Conservation (phyloP, 2,888 invertebrate genomes). For the Biston betularia region DNA sequence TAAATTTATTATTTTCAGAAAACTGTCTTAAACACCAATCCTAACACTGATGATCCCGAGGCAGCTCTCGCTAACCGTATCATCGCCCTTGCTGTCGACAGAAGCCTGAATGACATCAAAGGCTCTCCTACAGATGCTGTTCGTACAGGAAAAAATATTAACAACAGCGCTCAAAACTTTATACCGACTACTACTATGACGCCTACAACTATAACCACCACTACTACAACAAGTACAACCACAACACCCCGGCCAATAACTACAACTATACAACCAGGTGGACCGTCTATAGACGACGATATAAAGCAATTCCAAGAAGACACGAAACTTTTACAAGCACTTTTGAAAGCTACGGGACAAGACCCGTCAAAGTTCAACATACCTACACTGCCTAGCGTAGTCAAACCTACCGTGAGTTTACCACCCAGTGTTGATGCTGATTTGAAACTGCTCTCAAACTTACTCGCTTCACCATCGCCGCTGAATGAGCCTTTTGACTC, state of each 20-base stretch:
- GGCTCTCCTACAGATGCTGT: constrained; percentile 58
- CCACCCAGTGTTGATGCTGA: constrained; percentile 59
- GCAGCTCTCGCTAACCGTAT: constrained; percentile 82
- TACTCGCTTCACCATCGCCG: constrained; percentile 73
- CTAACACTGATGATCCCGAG: constrained; percentile 74
- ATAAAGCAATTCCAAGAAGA: constrained; percentile 82
- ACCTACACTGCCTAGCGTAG: constrained; percentile 68
- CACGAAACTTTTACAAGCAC: constrained; percentile 77
- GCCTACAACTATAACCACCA: constrained; percentile 54
- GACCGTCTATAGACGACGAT: constrained; percentile 77
- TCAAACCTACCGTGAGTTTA: constrained; percentile 69
- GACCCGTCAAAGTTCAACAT: constrained; percentile 79
- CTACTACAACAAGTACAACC: constrained; percentile 57
- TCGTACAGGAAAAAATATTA: constrained; percentile 66
- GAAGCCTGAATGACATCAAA: constrained; percentile 78
- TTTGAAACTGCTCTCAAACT: constrained; percentile 69
- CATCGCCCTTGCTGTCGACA: constrained; percentile 84
- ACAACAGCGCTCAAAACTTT: constrained; percentile 58
- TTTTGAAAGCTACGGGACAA: constrained; percentile 79
- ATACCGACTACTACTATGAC: constrained; percentile 61
- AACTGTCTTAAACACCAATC: constrained; percentile 74
- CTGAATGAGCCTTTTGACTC: constrained; percentile 71
- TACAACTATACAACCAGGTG: constrained; percentile 55
- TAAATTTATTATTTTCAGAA: constrained; percentile 64
- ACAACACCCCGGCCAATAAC: constrained; percentile 66